A percentile compares a stretch with the other conserved stretches of the same genome.
These are phyloP conservation scores for Pogona vitticeps DNA, from an alignment of 2,113 vertebrate species.

Conservation along the genomic window DNA sequence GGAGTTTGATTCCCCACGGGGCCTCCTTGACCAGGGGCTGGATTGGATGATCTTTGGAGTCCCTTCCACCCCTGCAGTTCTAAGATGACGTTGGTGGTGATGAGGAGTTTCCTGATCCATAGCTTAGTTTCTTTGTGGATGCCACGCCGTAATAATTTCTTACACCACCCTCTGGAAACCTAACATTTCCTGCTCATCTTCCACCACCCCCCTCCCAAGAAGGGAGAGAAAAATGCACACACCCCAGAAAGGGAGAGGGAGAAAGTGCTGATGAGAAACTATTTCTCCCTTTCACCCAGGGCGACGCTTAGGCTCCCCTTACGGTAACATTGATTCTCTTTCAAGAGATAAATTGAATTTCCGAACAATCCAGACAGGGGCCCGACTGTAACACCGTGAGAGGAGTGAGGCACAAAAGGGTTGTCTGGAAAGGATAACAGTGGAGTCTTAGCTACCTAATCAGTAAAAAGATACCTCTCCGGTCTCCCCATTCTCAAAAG, in stretches of 20 bases:
- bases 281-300: neutral
- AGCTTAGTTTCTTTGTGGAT: too few relatives aligned
- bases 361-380: neutral
- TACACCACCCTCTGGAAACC: slow-evolving; percentile 1
- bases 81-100: too few relatives aligned
- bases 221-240: neutral
- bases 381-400: neutral
- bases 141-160: too few relatives aligned
- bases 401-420: neutral
- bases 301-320: neutral
- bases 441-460: neutral
- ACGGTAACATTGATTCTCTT: slow-evolving; percentile 26
- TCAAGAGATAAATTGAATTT: neutral
- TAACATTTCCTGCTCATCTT: slow-evolving; percentile 12
- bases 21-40: too few relatives aligned
- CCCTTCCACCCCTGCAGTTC: too few relatives aligned
- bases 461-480: neutral
- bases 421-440: neutral
- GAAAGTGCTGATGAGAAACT: slow-evolving; percentile 7
- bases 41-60: too few relatives aligned
- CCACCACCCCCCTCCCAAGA: slow-evolving; percentile 7
- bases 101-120: too few relatives aligned
- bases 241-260: neutral
- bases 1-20: too few relatives aligned
- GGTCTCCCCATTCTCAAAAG: neutral